Evolutionary conservation across 2,888 invertebrate species (phyloP).

Genomic region (Bombyx huttoni): DNA sequence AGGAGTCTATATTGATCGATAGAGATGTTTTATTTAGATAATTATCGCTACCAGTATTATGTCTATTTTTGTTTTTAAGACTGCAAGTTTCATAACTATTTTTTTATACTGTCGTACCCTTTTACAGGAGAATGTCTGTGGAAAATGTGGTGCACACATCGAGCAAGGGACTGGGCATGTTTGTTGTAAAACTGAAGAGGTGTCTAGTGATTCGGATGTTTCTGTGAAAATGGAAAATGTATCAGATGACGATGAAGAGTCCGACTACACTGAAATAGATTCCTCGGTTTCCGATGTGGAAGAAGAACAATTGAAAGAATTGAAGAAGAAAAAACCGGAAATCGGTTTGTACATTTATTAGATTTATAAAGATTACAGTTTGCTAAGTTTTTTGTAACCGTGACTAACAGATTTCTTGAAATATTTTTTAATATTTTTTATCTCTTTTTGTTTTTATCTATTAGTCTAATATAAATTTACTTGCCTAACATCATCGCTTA

Average conservation of each 20-base stretch:
- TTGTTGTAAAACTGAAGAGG: conserved; percentile 9
- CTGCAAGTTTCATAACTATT: too few species aligned
- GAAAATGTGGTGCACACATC: conserved; percentile 4
- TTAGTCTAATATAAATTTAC: too few species aligned
- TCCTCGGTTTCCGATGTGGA: conserved; percentile 33
- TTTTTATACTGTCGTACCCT: too few species aligned
- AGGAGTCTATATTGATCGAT: neutral
- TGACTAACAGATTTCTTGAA: too few species aligned
- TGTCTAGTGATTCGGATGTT: conserved; percentile 26
- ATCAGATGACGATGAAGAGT: conserved; percentile 12
- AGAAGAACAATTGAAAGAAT: conserved; percentile 11
- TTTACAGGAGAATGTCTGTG: neutral
- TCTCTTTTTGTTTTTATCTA: too few species aligned
- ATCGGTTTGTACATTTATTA: conserved; percentile 8
- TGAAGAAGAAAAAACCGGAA: conserved; percentile 10
- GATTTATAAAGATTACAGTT: too few species aligned
- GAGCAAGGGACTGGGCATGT: conserved; percentile 12
- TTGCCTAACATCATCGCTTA: too few species aligned
- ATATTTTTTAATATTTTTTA: too few species aligned
- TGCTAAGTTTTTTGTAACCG: too few species aligned
- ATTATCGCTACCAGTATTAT: too few species aligned
- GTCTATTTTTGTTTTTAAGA: too few species aligned
- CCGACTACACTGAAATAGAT: conserved; percentile 24
- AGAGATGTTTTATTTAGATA: too few species aligned
- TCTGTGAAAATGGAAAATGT: conserved; percentile 20